phyloP scores from a whole-genome alignment of 2,888 invertebrate species.

The Thyatira batis region DNA sequence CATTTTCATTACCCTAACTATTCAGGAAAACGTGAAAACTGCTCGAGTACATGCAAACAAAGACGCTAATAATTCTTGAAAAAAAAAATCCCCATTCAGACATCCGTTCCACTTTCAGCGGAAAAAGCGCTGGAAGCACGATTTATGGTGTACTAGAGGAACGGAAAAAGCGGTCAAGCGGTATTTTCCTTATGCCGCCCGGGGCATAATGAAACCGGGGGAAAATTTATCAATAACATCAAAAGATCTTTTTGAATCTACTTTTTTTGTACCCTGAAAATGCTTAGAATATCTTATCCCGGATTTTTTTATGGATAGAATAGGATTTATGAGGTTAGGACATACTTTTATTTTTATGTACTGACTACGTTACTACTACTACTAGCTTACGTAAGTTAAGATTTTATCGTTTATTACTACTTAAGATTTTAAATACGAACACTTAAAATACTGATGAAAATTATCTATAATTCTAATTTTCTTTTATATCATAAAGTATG shows the following conservation, averaged over 20 bases:
- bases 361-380: too few species aligned
- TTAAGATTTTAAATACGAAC: too few species aligned
- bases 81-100: slow-evolving; percentile 31
- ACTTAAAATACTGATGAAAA: too few species aligned
- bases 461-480: too few species aligned
- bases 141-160: slow-evolving; percentile 39
- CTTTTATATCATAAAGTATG: too few species aligned
- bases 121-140: slow-evolving; percentile 34
- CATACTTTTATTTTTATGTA: too few species aligned
- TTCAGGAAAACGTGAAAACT: slow-evolving; percentile 10
- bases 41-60: slow-evolving; percentile 19
- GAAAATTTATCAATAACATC: background rate
- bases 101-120: slow-evolving; percentile 26
- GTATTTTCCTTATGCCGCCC: background rate
- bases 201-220: background rate
- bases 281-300: background rate
- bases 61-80: slow-evolving; percentile 33
- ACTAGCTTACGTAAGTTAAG: too few species aligned
- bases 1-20: background rate
- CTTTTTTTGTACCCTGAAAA: background rate
- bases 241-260: background rate
- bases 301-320: background rate
- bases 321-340: background rate
- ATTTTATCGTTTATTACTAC: too few species aligned
- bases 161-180: slow-evolving; percentile 38